Conservation (phyloP, 2,888 invertebrate genomes). For the Oscheius sp. region DNA sequence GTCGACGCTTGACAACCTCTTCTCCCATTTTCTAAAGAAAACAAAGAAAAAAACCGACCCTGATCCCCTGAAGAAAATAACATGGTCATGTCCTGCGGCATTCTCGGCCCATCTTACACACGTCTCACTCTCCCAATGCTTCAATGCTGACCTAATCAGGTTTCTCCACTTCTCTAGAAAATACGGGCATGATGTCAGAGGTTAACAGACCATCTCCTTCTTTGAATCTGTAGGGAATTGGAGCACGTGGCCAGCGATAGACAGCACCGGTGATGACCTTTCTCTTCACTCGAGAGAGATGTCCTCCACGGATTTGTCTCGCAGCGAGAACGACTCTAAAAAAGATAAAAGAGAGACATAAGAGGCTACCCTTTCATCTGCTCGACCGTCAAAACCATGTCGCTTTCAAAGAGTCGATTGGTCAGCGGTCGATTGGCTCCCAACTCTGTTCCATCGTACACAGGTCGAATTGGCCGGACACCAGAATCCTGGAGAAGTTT, state of each 20-base stretch:
- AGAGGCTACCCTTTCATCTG: conserved; percentile 56
- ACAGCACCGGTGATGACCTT: conserved; percentile 70
- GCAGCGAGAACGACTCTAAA: conserved; percentile 51
- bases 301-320: conserved; percentile 42
- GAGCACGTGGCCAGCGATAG: conserved; percentile 67
- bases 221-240: conserved; percentile 67
- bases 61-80: conserved; percentile 68
- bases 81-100: conserved; percentile 64
- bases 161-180: conserved; percentile 66
- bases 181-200: too few relatives aligned
- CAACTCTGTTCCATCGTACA: conserved; percentile 67
- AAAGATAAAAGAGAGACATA: background rate
- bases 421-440: conserved; percentile 67
- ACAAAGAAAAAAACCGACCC: conserved; percentile 46
- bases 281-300: conserved; percentile 49
- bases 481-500: conserved; percentile 7
- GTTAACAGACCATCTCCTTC: conserved; percentile 60
- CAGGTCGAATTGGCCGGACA: conserved; percentile 50
- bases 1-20: too few relatives aligned
- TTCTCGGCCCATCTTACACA: conserved; percentile 70
- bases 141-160: conserved; percentile 60
- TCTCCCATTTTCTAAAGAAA: background rate
- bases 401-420: conserved; percentile 69
- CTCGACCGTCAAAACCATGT: conserved; percentile 69
- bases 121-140: conserved; percentile 69